A percentile compares a stretch with the other conserved stretches of the same genome.
Evolutionary conservation across 2,113 vertebrate genomes (phyloP).

Genomic region (Planiliza haematocheilus): DNA sequence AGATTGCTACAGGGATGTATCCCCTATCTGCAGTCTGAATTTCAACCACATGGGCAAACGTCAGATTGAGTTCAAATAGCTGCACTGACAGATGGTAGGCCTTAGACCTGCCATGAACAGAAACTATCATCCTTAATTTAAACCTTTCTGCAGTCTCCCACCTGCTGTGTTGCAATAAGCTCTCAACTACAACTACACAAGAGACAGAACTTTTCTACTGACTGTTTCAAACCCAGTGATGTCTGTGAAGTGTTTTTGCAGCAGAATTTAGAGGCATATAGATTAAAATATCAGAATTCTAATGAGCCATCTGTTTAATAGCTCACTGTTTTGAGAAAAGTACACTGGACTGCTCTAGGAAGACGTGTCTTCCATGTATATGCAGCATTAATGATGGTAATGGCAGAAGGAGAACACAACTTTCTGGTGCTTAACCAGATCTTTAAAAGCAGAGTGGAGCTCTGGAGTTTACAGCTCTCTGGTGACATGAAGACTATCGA

Average conservation of each 20-base stretch:
- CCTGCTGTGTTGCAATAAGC: constrained; percentile 40
- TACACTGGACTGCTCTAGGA: neutral
- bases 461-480: constrained; percentile 75
- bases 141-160: constrained; percentile 42
- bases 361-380: neutral
- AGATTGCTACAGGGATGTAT: constrained; percentile 22
- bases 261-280: constrained; percentile 16
- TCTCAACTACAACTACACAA: neutral
- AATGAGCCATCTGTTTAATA: constrained; percentile 37
- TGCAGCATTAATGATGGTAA: constrained; percentile 8
- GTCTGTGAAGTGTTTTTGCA: constrained; percentile 3
- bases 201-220: constrained; percentile 1
- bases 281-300: constrained; percentile 22
- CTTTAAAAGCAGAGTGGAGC: constrained; percentile 50
- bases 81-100: constrained; percentile 68
- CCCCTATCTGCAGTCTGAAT: constrained; percentile 33
- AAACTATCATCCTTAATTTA: constrained; percentile 52
- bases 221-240: neutral
- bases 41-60: constrained; percentile 42
- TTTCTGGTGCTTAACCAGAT: constrained; percentile 48
- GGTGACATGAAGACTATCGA: constrained; percentile 73
- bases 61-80: constrained; percentile 50
- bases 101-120: constrained; percentile 51
- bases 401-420: neutral
- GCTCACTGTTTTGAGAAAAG: constrained; percentile 11